Evolutionary conservation across 2,113 vertebrate species (phyloP).

Genomic region (Oryzias melastigma): DNA sequence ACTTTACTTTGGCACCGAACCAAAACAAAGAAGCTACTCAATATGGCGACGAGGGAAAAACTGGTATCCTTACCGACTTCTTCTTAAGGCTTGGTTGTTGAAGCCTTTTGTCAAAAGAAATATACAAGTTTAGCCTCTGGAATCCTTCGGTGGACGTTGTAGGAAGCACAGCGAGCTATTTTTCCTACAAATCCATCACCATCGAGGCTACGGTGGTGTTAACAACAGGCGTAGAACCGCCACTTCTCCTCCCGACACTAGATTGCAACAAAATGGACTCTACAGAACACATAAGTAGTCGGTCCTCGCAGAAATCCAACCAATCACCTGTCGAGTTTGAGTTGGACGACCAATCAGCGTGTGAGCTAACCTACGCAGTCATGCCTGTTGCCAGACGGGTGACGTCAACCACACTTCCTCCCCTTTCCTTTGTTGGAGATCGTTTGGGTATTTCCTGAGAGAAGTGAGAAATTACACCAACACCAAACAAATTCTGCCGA

Average conservation of each 20-base stretch:
- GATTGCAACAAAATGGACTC: conserved; percentile 81
- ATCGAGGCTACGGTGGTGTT: conserved; percentile 12
- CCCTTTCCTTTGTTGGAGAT: conserved; percentile 50
- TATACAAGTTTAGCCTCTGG: conserved; percentile 15
- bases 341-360: conserved; percentile 57
- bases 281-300: conserved; percentile 52
- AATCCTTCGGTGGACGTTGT: conserved; percentile 35
- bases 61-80: conserved; percentile 77
- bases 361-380: conserved; percentile 18
- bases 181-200: conserved; percentile 45
- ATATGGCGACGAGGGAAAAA: conserved; percentile 69
- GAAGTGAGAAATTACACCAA: conserved; percentile 25
- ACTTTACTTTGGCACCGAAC: conserved; percentile 27
- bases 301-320: conserved; percentile 10
- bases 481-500: neutral
- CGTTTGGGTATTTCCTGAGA: conserved; percentile 53
- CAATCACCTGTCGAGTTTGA: conserved; percentile 55
- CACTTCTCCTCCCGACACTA: conserved; percentile 54
- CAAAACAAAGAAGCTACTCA: conserved; percentile 78
- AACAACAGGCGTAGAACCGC: conserved; percentile 1
- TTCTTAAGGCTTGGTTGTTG: conserved; percentile 57
- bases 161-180: conserved; percentile 52
- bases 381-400: conserved; percentile 71
- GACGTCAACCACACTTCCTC: conserved; percentile 61
- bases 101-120: conserved; percentile 54